A percentile compares a stretch with the other conserved stretches of the same genome.
Evolutionary conservation across 2,888 invertebrate genomes (phyloP).

Genomic region (Drosophila austrosaltans): DNA sequence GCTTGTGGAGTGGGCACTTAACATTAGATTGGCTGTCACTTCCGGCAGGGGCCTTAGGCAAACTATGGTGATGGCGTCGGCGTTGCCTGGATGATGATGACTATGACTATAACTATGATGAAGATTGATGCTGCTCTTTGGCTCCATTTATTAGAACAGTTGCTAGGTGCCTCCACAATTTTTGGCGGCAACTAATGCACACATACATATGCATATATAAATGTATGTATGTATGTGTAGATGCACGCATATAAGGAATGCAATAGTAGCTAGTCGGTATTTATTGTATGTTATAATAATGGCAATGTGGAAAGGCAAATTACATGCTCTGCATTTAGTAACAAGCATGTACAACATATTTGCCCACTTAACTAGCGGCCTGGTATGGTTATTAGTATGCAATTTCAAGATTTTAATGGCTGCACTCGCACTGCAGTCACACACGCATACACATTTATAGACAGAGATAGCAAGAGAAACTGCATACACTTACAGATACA

Average conservation of each 20-base stretch:
- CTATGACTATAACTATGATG: conserved; percentile 51
- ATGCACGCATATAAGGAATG: conserved; percentile 33
- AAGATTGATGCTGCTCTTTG: conserved; percentile 67
- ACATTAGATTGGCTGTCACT: conserved; percentile 75
- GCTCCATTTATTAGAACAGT: conserved; percentile 13
- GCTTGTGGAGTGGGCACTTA: conserved; percentile 68
- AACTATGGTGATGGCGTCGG: conserved; percentile 43
- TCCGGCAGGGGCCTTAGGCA: conserved; percentile 66
- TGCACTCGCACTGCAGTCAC: conserved; percentile 55
- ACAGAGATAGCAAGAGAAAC: conserved; percentile 1
- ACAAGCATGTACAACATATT: conserved; percentile 75
- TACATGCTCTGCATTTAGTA: conserved; percentile 74
- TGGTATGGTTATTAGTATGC: conserved; percentile 71
- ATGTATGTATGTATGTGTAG: neutral
- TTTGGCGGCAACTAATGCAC: conserved; percentile 26
- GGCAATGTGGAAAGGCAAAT: conserved; percentile 65
- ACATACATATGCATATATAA: neutral
- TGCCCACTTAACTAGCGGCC: conserved; percentile 69
- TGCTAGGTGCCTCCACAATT: conserved; percentile 27
- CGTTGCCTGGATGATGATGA: conserved; percentile 17
- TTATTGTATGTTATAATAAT: conserved; percentile 40
- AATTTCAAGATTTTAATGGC: conserved; percentile 74
- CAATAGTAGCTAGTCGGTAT: conserved; percentile 21
- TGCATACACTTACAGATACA: conserved; percentile 3
- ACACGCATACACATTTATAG: conserved; percentile 29